Conservation (phyloP, 2,888 invertebrate species). For the Spicauda simplicius region DNA sequence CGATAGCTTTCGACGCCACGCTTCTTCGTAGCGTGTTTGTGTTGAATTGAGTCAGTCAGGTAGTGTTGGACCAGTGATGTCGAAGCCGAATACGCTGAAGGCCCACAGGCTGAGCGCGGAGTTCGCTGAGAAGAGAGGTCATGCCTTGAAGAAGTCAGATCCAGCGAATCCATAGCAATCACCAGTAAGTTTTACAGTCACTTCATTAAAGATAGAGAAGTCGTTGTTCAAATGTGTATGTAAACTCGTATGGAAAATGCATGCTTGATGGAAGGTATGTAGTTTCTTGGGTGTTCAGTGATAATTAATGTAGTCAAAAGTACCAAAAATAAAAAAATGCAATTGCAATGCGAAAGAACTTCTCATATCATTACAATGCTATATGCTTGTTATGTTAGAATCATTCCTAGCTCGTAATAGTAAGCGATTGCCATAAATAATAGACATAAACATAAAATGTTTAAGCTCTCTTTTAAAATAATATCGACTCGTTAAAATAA, state of each 20-base stretch:
- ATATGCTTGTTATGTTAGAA: no score
- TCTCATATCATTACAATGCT: no score
- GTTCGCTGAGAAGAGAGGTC: constrained; percentile 76
- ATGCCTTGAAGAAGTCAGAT: constrained; percentile 72
- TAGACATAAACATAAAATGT: no score
- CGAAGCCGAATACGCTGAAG: constrained; percentile 78
- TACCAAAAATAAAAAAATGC: no score
- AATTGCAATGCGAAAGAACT: no score
- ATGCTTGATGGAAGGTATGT: neutral
- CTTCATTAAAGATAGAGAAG: neutral
- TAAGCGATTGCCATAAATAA: no score
- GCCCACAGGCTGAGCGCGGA: constrained; percentile 81
- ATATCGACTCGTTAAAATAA: no score
- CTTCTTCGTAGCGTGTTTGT: constrained; percentile 30
- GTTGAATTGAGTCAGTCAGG: constrained; percentile 50
- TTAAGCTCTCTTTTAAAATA: no score
- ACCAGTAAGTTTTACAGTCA: constrained; percentile 69
- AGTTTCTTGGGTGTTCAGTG: neutral
- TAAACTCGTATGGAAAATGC: no score
- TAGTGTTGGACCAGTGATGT: constrained; percentile 55
- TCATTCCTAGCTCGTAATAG: no score
- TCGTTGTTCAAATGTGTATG: neutral
- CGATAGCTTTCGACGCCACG: constrained; percentile 6
- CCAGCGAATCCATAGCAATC: constrained; percentile 79
- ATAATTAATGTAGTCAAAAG: neutral